Percentiles rank a stretch among this genome's conserved stretches.
Conservation (phyloP, 2,888 invertebrate genomes). For the Schizotus pectinicornis region DNA sequence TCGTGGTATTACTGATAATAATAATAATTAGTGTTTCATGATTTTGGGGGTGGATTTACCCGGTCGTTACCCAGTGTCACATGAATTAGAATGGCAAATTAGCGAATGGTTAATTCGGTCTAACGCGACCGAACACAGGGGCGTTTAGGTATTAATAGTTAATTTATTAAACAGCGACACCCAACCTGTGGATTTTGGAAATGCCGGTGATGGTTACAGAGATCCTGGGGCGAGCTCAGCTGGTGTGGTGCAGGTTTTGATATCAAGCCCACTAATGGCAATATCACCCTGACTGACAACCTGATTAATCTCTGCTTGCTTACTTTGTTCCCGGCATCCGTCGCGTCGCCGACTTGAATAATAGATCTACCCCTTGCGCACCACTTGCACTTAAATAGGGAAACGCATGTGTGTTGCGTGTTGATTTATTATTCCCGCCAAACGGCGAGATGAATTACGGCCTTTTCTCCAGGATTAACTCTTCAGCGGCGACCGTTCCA, state of each 20-base stretch:
- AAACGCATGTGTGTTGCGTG: slow-evolving; percentile 4
- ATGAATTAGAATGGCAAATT: too few species aligned
- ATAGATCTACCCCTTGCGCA: slow-evolving; percentile 16
- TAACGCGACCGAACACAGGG: too few species aligned
- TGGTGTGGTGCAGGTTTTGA: not conserved
- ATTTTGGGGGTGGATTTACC: not conserved
- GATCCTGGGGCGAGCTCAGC: too few species aligned
- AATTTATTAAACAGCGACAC: too few species aligned
- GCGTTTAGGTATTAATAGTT: too few species aligned
- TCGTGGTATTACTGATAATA: too few species aligned
- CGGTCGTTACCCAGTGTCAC: not conserved
- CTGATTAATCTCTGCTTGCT: slow-evolving; percentile 25
- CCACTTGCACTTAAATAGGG: slow-evolving; percentile 11
- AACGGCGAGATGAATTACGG: not conserved
- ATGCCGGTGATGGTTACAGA: too few species aligned
- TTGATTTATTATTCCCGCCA: slow-evolving; percentile 13
- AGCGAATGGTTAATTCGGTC: too few species aligned
- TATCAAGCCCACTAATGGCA: slow-evolving; percentile 15
- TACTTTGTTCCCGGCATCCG: slow-evolving; percentile 1
- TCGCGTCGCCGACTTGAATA: slow-evolving; percentile 11
- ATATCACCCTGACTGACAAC: slow-evolving; percentile 21
- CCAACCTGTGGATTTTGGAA: too few species aligned
- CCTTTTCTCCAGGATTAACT: too few species aligned
- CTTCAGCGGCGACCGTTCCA: too few species aligned
- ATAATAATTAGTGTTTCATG: too few species aligned